These are phyloP conservation scores for Phymatocera aterrima DNA, from an alignment of 2,888 invertebrate species.

Conservation along the genomic window DNA sequence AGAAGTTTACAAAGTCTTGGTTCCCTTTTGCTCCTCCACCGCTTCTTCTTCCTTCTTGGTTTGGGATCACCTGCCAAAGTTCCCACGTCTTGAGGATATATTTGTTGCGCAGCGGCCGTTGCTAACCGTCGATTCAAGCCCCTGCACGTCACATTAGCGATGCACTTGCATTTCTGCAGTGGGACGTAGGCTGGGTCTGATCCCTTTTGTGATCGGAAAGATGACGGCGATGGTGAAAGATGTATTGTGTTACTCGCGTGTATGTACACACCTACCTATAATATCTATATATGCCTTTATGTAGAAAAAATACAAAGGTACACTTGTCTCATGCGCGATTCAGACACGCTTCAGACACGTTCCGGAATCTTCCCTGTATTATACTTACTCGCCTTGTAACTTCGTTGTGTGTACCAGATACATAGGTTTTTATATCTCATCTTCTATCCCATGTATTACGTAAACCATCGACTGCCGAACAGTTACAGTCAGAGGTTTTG, in stretches of 20 bases:
- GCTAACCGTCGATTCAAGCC: slow-evolving; percentile 37
- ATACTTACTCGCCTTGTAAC: background rate
- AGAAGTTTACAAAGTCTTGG: slow-evolving; percentile 42
- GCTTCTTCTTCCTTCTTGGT: slow-evolving; percentile 34
- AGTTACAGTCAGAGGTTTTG: too few species aligned
- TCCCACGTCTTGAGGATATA: slow-evolving; percentile 43
- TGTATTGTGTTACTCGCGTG: slow-evolving; percentile 2
- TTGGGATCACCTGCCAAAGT: slow-evolving; percentile 43
- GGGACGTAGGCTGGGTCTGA: background rate
- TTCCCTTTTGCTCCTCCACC: background rate
- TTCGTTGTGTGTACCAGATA: background rate
- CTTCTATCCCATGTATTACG: too few species aligned
- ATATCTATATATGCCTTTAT: too few species aligned
- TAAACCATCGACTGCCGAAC: too few species aligned
- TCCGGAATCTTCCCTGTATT: slow-evolving; percentile 25
- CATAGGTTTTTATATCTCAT: too few species aligned
- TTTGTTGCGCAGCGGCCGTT: slow-evolving; percentile 31
- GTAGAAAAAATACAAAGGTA: slow-evolving; percentile 7
- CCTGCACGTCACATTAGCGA: slow-evolving; percentile 35
- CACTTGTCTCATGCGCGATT: slow-evolving; percentile 32
- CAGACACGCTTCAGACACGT: slow-evolving; percentile 37
- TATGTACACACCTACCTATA: too few species aligned
- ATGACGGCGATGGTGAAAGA: background rate
- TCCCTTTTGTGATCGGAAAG: slow-evolving; percentile 10
- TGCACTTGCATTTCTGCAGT: slow-evolving; percentile 26